Evolutionary conservation across 2,113 vertebrate species (phyloP), one percentile per base, ranked within the genome.

Genomic region (Actenoides lindsayi): DNA sequence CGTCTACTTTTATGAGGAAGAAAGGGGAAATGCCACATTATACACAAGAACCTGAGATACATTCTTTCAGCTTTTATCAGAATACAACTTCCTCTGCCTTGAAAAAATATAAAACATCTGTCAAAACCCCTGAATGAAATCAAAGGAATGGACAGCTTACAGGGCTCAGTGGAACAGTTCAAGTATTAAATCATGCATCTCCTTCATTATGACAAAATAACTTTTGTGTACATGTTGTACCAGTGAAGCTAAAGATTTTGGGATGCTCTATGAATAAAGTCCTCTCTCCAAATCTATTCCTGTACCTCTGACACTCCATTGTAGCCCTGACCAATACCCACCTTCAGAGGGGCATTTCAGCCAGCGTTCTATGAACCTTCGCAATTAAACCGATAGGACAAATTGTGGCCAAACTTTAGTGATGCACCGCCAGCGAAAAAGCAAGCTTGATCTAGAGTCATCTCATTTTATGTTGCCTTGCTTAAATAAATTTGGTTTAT

Each of bases 21-120:
- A 89, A 96, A 92, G 69, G 73, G 90, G 80, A 91, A 93, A 93
- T 8, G 65, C 70, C 80, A 76, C 85, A 56, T 76, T 81, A 90
- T 73, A 64, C 78, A 71, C 83, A 44, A 92, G 87, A 94, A 93
- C 83, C 80, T 94, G 94, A 89, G 85, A 90, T 35, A 83, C 73
- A 83, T 92, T 96, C 90, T 89, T 95, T 69, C 89, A 63, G 90
- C 87, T 83, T 96, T 90, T 95, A 95, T 78, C 90, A 87, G 83
- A 83, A 90, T 37, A 77, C 67, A 85, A 27, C 91, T 96, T 95
- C 95, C 90, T 93, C 89, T 20, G 81, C 25, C 13, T 6, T 78
- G 89, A 56, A 94, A 92, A 96, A 96, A 94, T 79, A 95, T 76
- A 96, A 96, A 94, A 93, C 83, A 89, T 92, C 93, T 96, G 91